A percentile compares a stretch with the other conserved stretches of the same genome.
Evolutionary conservation across 2,797 vertebrate genomes (phyloP).

Genomic region (Cirrhinus mrigala): DNA sequence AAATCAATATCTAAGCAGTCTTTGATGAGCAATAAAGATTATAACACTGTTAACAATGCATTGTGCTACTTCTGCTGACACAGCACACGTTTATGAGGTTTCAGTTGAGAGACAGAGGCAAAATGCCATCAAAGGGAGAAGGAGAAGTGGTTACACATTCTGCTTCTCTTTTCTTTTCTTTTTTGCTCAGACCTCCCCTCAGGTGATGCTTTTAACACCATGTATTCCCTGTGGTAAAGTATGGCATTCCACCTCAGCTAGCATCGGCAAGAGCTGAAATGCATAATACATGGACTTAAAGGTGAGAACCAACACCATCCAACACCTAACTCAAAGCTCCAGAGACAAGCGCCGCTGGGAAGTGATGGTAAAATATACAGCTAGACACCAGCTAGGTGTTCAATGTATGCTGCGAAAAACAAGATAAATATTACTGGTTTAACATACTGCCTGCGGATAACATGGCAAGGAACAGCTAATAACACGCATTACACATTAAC

Average conservation of each 20-base stretch:
- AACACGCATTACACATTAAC: constrained; percentile 19
- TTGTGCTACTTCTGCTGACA: constrained; percentile 10
- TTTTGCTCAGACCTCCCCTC: constrained; percentile 39
- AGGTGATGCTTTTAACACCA: constrained; percentile 21
- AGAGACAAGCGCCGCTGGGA: constrained; percentile 14
- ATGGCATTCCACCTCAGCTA: constrained; percentile 54
- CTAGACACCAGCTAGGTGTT: constrained; percentile 10
- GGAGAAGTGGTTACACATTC: constrained; percentile 2
- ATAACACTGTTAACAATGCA: constrained; percentile 1
- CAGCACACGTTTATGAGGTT: constrained; percentile 20
- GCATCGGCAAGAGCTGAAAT: constrained; percentile 71
- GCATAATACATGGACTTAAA: constrained; percentile 70
- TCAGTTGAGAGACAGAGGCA: constrained; percentile 14
- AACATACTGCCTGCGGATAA: not conserved
- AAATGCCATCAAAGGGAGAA: constrained; percentile 33
- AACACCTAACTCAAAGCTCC: constrained; percentile 23
- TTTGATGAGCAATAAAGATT: constrained; percentile 21
- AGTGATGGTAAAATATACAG: constrained; percentile 16
- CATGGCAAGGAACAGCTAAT: not conserved
- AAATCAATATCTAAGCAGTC: constrained; percentile 36
- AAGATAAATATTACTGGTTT: constrained; percentile 15
- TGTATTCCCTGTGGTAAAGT: constrained; percentile 40
- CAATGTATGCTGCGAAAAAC: constrained; percentile 1
- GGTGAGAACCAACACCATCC: constrained; percentile 62
- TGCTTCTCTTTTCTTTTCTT: not conserved